Conservation (phyloP, 2,113 vertebrate genomes). For the Euleptes europaea region DNA sequence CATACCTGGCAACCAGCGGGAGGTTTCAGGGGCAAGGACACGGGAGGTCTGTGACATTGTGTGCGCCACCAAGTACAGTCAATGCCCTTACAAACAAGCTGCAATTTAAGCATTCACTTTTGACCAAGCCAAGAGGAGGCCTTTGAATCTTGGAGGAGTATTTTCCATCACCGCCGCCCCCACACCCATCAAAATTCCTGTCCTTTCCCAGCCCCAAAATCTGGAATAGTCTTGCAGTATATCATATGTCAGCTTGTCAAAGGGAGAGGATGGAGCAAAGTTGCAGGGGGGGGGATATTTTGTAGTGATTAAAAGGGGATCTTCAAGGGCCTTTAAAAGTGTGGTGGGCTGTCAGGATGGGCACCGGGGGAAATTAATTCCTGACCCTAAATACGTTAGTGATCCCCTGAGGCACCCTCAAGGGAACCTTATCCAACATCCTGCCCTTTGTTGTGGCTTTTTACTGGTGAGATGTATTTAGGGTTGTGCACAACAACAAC, state of each 20-base stretch:
- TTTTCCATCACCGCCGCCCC: not conserved
- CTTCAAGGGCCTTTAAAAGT: not conserved
- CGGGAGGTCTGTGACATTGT: no score
- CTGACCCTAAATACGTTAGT: not conserved
- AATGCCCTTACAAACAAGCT: not conserved
- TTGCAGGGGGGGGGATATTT: no score
- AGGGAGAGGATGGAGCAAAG: no score
- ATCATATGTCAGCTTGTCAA: not conserved
- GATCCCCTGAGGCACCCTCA: not conserved
- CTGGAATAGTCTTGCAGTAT: not conserved
- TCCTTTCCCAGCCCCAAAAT: not conserved
- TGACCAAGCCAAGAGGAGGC: not conserved
- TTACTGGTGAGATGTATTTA: not conserved
- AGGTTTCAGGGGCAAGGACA: no score
- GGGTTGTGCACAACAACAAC: no score
- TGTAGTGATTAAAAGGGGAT: no score
- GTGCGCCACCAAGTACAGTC: no score
- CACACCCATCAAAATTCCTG: not conserved
- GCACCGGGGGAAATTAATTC: not conserved
- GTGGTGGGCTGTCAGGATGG: not conserved
- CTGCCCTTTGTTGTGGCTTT: not conserved
- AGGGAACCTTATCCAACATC: not conserved
- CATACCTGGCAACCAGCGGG: no score
- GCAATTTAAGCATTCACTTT: not conserved
- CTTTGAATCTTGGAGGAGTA: not conserved